Conservation (phyloP, 1,140 invertebrate species). For the Homalodisca vitripennis region DNA sequence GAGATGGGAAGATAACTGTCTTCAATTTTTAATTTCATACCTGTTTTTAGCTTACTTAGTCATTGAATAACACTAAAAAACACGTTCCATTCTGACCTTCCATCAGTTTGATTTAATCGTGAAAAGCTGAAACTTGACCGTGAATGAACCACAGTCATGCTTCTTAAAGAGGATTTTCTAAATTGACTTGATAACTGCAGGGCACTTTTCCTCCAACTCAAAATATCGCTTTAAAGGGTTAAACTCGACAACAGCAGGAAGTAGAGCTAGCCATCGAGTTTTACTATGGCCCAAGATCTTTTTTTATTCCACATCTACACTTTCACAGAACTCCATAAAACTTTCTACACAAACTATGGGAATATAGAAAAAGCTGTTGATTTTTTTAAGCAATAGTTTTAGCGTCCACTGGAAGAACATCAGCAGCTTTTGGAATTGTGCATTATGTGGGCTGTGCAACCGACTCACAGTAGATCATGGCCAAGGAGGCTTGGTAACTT, state of each 20-base stretch:
- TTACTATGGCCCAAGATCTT: constrained; percentile 18
- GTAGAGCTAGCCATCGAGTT: constrained; percentile 13
- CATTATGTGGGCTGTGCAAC: constrained; percentile 44
- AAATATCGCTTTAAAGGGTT: constrained; percentile 7
- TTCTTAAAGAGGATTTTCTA: too few species aligned
- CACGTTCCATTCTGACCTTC: too few species aligned
- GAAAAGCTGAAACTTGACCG: too few species aligned
- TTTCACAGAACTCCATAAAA: constrained; percentile 45
- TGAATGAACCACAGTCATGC: too few species aligned
- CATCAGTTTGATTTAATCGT: too few species aligned
- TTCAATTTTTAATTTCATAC: too few species aligned
- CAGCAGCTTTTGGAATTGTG: constrained; percentile 40
- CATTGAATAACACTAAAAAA: too few species aligned
- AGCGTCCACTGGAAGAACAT: constrained; percentile 43
- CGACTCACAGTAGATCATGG: constrained; percentile 35
- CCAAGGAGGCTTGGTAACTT: constrained; percentile 29
- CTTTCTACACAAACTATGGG: constrained; percentile 40
- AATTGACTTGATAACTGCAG: too few species aligned
- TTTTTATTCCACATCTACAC: constrained; percentile 37
- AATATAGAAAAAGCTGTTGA: constrained; percentile 45
- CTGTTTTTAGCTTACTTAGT: too few species aligned
- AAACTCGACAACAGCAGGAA: neutral
- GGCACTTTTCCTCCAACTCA: too few species aligned
- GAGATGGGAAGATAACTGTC: too few species aligned
- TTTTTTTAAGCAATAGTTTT: constrained; percentile 43